phyloP scores from a whole-genome alignment of 2,797 vertebrate species.

The Lepidocolaptes lacrymiger region DNA sequence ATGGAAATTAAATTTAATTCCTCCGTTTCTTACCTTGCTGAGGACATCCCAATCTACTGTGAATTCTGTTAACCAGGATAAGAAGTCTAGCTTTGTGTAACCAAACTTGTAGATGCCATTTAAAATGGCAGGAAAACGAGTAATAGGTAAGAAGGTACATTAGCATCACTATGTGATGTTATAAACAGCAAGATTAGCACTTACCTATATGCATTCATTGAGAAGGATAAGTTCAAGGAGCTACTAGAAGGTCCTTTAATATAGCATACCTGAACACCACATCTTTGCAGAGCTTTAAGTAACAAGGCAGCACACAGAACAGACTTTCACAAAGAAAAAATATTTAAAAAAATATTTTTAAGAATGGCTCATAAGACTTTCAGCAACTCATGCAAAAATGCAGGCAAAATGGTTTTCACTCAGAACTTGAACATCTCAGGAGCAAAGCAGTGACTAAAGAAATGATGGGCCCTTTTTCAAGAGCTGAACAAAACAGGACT shows the following conservation, averaged over 20 bases:
- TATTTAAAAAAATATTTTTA: background rate
- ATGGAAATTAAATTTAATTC: background rate
- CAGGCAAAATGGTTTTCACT: background rate
- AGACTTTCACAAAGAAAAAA: background rate
- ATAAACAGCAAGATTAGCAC: background rate
- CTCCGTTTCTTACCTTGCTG: background rate
- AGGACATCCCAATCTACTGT: background rate
- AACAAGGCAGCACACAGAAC: background rate
- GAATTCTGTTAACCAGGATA: background rate
- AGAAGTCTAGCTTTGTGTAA: background rate
- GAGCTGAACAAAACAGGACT: background rate
- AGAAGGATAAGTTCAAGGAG: background rate
- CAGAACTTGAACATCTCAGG: background rate
- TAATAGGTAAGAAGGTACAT: background rate
- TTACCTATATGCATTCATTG: background rate
- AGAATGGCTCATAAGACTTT: background rate
- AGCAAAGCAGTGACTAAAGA: background rate
- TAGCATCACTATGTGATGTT: background rate
- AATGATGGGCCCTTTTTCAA: background rate
- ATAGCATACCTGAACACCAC: background rate
- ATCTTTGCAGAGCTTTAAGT: background rate
- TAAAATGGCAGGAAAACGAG: background rate
- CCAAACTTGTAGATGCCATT: background rate
- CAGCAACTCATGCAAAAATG: background rate
- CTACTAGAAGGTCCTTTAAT: background rate